These are phyloP conservation scores for Choristoneura rosaceana DNA, from an alignment of 2,888 invertebrate genomes.

Conservation along the genomic window DNA sequence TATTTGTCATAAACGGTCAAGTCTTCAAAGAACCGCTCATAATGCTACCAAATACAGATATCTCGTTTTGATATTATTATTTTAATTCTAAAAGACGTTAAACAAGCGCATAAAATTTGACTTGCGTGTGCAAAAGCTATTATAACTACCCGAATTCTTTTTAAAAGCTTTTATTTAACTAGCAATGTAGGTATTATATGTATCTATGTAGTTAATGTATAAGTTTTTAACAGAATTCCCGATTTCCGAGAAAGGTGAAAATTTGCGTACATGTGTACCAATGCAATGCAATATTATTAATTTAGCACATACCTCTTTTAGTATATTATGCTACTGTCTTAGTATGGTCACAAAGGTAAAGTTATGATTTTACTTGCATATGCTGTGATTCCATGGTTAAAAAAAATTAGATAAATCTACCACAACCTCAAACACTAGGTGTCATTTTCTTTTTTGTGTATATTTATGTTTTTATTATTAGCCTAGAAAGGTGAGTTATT, in stretches of 20 bases:
- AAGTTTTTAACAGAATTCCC: too few relatives aligned
- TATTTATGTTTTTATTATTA: neutral
- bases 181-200: too few relatives aligned
- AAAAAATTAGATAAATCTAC: too few relatives aligned
- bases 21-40: constrained; percentile 35
- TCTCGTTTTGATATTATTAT: neutral
- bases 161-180: too few relatives aligned
- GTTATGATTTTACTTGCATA: neutral
- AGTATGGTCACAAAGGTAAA: neutral
- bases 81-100: neutral
- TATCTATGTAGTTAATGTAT: too few relatives aligned
- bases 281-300: too few relatives aligned
- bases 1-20: constrained; percentile 25
- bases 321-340: neutral
- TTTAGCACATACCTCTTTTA: neutral
- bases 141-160: neutral
- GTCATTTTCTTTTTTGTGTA: neutral
- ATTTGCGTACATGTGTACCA: too few relatives aligned
- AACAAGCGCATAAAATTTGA: neutral
- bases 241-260: too few relatives aligned
- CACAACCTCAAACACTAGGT: too few relatives aligned
- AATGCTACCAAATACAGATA: constrained; percentile 8
- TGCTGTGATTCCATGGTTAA: too few relatives aligned
- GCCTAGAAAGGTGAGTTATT: too few relatives aligned
- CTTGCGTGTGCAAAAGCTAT: neutral